Conservation (phyloP, 1,140 invertebrate genomes). For the Conus ventricosus region DNA sequence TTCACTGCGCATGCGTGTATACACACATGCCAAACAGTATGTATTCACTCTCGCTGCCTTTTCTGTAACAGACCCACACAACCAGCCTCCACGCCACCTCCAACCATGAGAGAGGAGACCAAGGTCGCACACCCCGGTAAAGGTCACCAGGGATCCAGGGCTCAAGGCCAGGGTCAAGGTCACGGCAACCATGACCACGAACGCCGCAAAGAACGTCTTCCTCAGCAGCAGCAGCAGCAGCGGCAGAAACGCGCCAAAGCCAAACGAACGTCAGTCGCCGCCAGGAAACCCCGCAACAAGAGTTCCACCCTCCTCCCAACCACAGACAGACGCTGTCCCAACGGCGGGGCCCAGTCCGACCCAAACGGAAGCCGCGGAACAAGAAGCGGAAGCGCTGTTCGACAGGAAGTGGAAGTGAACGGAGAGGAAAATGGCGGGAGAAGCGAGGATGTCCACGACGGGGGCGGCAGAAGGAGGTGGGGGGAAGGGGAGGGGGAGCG, state of each 20-base stretch:
- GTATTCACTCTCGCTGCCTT: not conserved
- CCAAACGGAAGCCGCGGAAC: too few species aligned
- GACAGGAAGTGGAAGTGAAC: not conserved
- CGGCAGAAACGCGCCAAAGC: too few species aligned
- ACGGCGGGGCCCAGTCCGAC: not conserved
- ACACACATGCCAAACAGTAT: not conserved
- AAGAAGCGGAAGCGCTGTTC: not conserved
- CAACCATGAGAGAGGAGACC: not conserved
- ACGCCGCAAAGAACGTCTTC: not conserved
- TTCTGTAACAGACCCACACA: not conserved
- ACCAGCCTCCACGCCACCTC: not conserved
- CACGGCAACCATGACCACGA: slow-evolving; percentile 12
- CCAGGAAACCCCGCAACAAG: not conserved
- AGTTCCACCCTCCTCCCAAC: not conserved
- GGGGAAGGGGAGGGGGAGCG: not conserved
- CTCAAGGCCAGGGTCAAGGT: slow-evolving; percentile 4
- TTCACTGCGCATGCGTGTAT: too few species aligned
- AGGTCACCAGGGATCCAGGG: not conserved
- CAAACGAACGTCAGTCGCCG: not conserved
- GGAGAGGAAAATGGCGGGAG: not conserved
- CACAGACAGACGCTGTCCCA: not conserved
- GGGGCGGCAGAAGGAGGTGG: too few species aligned
- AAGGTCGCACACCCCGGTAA: not conserved
- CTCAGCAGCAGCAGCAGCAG: not conserved
- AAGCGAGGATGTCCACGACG: not conserved